phyloP scores from a whole-genome alignment of 2,888 invertebrate genomes.

The Camptogramma bilineatum region DNA sequence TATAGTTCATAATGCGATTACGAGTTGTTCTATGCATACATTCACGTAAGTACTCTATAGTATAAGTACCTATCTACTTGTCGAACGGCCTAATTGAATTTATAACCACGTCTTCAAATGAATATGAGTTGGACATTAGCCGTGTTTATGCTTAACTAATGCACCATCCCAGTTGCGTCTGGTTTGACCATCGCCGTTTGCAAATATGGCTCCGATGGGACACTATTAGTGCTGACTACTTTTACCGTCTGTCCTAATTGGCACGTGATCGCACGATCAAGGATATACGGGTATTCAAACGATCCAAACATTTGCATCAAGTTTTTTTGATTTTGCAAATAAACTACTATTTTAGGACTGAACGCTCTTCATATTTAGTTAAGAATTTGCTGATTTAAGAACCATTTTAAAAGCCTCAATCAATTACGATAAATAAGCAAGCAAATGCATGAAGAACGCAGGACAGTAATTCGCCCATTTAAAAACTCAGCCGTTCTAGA shows the following conservation, averaged over 20 bases:
- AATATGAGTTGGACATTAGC: slow-evolving; percentile 75
- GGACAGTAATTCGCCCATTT: no score
- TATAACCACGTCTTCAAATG: slow-evolving; percentile 81
- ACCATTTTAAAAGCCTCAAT: neutral
- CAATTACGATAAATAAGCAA: neutral
- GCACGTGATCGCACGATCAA: slow-evolving; percentile 28
- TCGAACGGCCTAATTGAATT: slow-evolving; percentile 78
- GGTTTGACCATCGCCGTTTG: slow-evolving; percentile 24
- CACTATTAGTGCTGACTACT: slow-evolving; percentile 36
- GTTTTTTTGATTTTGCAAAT: slow-evolving; percentile 16
- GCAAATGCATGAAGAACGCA: no score
- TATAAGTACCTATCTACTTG: slow-evolving; percentile 36
- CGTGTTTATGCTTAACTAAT: slow-evolving; percentile 51
- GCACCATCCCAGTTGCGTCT: slow-evolving; percentile 19
- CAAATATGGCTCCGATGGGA: slow-evolving; percentile 33
- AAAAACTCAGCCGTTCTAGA: neutral
- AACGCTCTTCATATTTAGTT: slow-evolving; percentile 6
- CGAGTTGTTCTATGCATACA: slow-evolving; percentile 53
- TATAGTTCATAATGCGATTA: slow-evolving; percentile 70
- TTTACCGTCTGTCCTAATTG: slow-evolving; percentile 30
- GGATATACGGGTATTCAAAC: slow-evolving; percentile 27
- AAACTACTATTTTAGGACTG: neutral
- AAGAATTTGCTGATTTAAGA: neutral
- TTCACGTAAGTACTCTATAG: slow-evolving; percentile 48
- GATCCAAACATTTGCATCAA: slow-evolving; percentile 23